Evolutionary conservation across 2,888 invertebrate species (phyloP).

Genomic region (Orgyia antiqua): DNA sequence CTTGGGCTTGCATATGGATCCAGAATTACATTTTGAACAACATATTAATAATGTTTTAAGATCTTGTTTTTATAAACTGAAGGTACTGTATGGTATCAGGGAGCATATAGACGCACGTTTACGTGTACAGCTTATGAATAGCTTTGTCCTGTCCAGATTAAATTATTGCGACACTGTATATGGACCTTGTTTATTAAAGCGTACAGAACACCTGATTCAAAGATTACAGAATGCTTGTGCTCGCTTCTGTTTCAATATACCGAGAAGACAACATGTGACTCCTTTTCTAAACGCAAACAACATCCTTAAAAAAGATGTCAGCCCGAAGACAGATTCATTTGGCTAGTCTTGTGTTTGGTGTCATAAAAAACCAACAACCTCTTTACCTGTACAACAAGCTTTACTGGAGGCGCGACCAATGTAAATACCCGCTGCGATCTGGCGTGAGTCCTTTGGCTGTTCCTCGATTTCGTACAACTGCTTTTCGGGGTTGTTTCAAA

Average conservation of each 20-base stretch:
- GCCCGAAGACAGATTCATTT: not conserved
- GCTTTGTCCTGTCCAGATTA: not conserved
- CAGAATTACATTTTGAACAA: not conserved
- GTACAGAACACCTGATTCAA: not conserved
- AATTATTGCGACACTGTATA: constrained; percentile 1
- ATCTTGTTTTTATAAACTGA: not conserved
- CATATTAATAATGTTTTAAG: no score
- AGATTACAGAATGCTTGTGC: not conserved
- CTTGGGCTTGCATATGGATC: not conserved
- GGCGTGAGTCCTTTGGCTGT: not conserved
- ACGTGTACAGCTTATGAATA: not conserved
- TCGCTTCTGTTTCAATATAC: no score
- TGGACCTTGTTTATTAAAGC: not conserved
- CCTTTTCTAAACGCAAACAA: no score
- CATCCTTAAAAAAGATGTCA: no score
- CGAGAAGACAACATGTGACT: no score
- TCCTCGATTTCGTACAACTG: not conserved
- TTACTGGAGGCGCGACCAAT: not conserved
- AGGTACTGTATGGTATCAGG: no score
- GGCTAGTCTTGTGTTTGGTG: not conserved
- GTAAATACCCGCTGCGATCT: not conserved
- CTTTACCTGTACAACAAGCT: not conserved
- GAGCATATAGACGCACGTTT: not conserved
- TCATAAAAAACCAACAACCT: not conserved
- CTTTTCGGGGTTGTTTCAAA: constrained; percentile 1